Conservation (phyloP, 2,797 vertebrate species). For the Paramormyrops hopkinsi region DNA sequence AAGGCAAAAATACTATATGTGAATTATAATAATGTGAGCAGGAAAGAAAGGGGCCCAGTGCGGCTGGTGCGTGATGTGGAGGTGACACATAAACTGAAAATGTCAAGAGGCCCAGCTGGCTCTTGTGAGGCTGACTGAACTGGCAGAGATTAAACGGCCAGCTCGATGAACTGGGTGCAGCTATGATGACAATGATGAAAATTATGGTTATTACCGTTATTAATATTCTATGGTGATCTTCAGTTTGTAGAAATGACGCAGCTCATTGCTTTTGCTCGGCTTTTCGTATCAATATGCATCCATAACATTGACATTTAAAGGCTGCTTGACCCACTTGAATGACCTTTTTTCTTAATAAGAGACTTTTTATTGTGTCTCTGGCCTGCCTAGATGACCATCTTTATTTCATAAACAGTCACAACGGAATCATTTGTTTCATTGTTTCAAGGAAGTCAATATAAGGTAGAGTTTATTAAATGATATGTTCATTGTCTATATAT, state of each 20-base stretch:
- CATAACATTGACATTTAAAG: not conserved
- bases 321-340: not conserved
- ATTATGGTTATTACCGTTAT: constrained; percentile 30
- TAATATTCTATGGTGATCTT: not conserved
- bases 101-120: not conserved
- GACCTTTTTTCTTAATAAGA: not conserved
- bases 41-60: not conserved
- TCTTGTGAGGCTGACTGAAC: not conserved
- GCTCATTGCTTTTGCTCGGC: not conserved
- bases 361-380: not conserved
- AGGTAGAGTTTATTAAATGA: not conserved
- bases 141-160: not conserved
- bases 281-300: not conserved
- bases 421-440: not conserved
- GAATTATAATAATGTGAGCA: not conserved
- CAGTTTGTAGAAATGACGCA: not conserved
- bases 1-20: not conserved
- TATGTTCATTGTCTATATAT: not conserved
- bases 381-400: not conserved
- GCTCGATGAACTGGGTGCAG: not conserved
- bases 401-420: not conserved
- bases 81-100: not conserved
- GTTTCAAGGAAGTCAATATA: not conserved
- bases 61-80: not conserved
- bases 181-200: not conserved